Base-by-base conservation (phyloP, 2,113 vertebrate genomes). In the Solenodon paradoxus region DNA sequence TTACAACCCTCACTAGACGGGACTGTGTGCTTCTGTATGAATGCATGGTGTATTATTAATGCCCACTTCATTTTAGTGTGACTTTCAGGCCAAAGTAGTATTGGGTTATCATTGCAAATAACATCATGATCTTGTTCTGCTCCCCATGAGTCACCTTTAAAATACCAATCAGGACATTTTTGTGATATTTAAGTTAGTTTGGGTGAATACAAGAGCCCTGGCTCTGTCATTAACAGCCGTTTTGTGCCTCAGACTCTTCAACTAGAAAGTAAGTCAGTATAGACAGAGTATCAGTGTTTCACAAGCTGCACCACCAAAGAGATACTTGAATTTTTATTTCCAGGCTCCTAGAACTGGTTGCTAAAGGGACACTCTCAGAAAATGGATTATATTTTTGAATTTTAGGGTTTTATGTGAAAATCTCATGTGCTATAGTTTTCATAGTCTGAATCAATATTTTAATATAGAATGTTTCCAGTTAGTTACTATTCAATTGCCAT, bases 161-260 rank as follows among this genome's bases (percentile, higher is more conserved):
- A 91, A 69, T 61, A 30, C 19, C 22, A 59, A 10, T 42, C 40
- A 42, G n/a, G 16, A 16, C 32, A 15, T 71, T 57, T 63, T 11
- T 55, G 89, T 45, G 83, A 78, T 24, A 83, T 45, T 72, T 77
- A 82, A 88, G 55, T 79, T 42, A 91, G 51, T 61, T 80, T 82
- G 20, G 53, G 38, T 49, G 53, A 75, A 89, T 3, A 20, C 64
- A 35, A 4, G 63, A 72, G 15, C 42, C 24, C 63, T 59, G 47
- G 40, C 7, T 28, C 64, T 74, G 55, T 20, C 40, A 49, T 53
- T n/a, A 20, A 59, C 53, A 49, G 20, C 38, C 32, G 40, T 1
- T 63, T 30, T 49, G 26, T n/a, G 72, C 32, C 12, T 38, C 24
- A 84, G 9, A 63, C 47, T 53, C 71, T 59, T 89, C 26, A 55